Conservation (phyloP, 2,113 vertebrate genomes). For the Tympanuchus pallidicinctus region DNA sequence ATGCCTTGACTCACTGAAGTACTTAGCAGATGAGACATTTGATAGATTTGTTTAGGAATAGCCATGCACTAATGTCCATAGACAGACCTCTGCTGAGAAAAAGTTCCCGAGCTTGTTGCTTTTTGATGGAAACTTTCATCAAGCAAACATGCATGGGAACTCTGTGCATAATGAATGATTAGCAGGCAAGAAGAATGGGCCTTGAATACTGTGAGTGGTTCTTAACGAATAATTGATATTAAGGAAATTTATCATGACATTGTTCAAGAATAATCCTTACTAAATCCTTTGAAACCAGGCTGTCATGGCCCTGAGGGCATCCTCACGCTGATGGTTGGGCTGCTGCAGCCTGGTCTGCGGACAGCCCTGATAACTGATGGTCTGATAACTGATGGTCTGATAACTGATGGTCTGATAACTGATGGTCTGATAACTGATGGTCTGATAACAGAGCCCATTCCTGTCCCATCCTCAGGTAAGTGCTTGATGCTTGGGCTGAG, state of each 20-base stretch:
- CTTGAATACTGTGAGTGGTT: background rate
- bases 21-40: background rate
- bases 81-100: background rate
- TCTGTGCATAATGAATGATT: background rate
- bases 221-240: background rate
- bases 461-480: too few species aligned
- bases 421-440: background rate
- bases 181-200: background rate
- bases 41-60: background rate
- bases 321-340: accelerated
- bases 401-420: background rate
- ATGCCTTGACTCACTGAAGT: background rate
- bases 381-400: background rate
- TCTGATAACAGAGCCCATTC: background rate
- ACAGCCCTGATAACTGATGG: background rate
- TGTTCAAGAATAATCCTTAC: background rate
- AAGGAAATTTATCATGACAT: conserved; percentile 19
- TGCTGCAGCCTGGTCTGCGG: accelerated
- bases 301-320: background rate
- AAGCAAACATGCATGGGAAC: background rate
- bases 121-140: conserved; percentile 26
- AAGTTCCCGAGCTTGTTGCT: background rate
- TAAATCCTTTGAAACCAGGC: background rate
- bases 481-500: accelerated
- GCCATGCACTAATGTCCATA: background rate